A percentile compares a stretch with the other conserved stretches of the same genome.
phyloP scores from a whole-genome alignment of 35 echinoderm and acorn worm species.

The Apostichopus parvimensis region DNA sequence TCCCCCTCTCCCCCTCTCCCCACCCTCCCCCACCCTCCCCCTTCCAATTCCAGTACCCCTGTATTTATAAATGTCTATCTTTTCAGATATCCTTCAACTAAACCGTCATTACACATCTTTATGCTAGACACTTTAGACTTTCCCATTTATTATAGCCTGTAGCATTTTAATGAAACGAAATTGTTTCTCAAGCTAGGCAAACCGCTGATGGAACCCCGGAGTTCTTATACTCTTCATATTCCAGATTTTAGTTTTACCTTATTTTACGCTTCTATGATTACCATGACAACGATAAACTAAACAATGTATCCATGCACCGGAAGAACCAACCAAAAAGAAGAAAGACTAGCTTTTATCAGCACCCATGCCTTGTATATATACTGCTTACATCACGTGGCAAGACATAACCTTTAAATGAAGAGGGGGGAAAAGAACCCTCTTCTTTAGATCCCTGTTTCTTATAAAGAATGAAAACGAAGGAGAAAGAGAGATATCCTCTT shows the following conservation, averaged over 20 bases:
- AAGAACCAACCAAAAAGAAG: too few species aligned
- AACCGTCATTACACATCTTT: too few species aligned
- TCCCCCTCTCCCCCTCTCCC: too few species aligned
- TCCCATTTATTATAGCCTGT: neutral
- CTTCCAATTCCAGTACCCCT: too few species aligned
- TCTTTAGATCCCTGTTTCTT: neutral
- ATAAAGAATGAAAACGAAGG: neutral
- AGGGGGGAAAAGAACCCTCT: neutral
- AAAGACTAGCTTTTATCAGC: too few species aligned
- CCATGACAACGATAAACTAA: conserved; percentile 2
- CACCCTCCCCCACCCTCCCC: too few species aligned
- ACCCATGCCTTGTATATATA: neutral
- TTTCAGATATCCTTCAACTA: too few species aligned
- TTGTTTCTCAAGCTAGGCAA: conserved; percentile 1
- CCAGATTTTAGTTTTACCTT: neutral
- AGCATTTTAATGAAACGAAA: neutral
- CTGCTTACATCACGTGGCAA: neutral
- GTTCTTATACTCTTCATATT: neutral
- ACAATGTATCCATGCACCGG: neutral
- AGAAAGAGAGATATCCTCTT: neutral
- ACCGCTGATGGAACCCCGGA: neutral
- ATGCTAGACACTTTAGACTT: too few species aligned
- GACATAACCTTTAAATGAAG: neutral
- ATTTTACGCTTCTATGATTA: neutral
- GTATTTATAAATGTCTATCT: too few species aligned